Evolutionary conservation across 2,797 vertebrate species (phyloP), one percentile per base, ranked within the genome.

Genomic region (Spondyliosoma cantharus): DNA sequence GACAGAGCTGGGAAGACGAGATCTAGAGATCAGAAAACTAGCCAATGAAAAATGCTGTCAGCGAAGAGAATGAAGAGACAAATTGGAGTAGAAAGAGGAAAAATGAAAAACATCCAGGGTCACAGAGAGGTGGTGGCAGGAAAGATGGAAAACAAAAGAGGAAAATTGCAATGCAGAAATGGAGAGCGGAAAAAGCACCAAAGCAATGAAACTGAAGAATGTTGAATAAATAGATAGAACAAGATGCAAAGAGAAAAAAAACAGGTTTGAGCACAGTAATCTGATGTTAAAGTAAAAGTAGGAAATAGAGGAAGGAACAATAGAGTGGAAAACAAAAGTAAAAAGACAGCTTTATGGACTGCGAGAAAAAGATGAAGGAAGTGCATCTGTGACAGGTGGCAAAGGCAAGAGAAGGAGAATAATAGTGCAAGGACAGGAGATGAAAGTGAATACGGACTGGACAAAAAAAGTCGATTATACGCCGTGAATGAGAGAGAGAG

Each of bases 101-200:
- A 87, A 80, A 89, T 81, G 63, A 82, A 89, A 91, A 90, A 80
- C 64, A 80, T 81, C 74, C 74, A 68, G 85, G 74, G 86, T 88
- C 77, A 86, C 32, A 25, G 53, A 48, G 49, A 85, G 56, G 76
- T 83, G 71, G 67, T 76, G 63, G 67, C 2, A 54, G 70, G 29
- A 81, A 83, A 77, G 83, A 91, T 76, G 76, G 87, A 71, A 86
- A 81, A 86, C 74, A 87, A 71, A 87, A 61, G 12, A 72, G 62
- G 80, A 62, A 87, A 86, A 91, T 80, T 87, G 61, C 59, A 76
- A 71, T 75, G 59, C 72, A 74, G 81, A 84, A 87, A 82, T 29
- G 19, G 32, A 86, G 71, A 88, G 72, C 65, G 61, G 67, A 85
- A 37, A 32, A 83, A 78, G 43, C 70, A 71, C 14, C 67, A 86